phyloP scores from a whole-genome alignment of 2,888 invertebrate species.

The Dryococelus australis region DNA sequence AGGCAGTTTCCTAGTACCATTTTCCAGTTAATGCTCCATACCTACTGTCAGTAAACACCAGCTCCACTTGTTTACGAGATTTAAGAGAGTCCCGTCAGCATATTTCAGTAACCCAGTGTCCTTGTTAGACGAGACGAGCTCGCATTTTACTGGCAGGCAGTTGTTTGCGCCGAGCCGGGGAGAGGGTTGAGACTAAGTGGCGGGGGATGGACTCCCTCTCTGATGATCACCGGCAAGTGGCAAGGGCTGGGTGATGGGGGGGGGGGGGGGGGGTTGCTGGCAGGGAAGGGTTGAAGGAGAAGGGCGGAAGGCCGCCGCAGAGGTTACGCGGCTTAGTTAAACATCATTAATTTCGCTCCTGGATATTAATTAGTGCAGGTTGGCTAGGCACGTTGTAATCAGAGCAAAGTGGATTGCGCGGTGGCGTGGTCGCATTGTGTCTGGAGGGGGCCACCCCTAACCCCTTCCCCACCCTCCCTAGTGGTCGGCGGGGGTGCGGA shows the following conservation, averaged over 20 bases:
- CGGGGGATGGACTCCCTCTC: not conserved
- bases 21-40: too few relatives aligned
- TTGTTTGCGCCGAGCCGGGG: not conserved
- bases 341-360: slow-evolving; percentile 33
- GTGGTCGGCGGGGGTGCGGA: too few relatives aligned
- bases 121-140: not conserved
- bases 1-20: too few relatives aligned
- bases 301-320: not conserved
- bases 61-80: not conserved
- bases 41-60: too few relatives aligned
- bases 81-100: not conserved
- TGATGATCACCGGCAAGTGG: not conserved
- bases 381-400: slow-evolving; percentile 27
- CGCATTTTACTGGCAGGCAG: not conserved
- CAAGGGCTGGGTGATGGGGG: too few relatives aligned
- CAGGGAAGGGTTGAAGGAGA: slow-evolving; percentile 1
- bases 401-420: slow-evolving; percentile 6
- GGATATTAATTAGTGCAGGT: slow-evolving; percentile 34
- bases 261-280: not conserved
- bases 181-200: not conserved
- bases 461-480: too few relatives aligned
- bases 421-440: not conserved
- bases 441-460: too few relatives aligned
- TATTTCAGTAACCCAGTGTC: not conserved
- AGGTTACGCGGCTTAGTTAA: slow-evolving; percentile 33